Base-by-base conservation (phyloP, 2,113 vertebrate species). In the Alaudala cheleensis region DNA sequence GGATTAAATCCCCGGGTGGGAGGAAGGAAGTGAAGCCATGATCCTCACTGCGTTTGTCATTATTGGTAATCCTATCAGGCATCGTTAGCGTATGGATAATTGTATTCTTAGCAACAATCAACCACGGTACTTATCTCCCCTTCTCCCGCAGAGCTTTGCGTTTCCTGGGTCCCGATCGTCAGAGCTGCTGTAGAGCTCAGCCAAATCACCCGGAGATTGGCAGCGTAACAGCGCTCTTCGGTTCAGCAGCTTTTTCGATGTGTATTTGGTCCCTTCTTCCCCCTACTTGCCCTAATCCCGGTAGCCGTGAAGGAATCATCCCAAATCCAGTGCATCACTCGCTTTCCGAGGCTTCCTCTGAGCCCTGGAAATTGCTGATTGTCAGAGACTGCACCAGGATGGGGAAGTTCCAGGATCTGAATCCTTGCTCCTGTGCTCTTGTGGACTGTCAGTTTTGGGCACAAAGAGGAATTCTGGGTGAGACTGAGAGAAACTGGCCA, bases 1-100 rank as follows among this genome's bases (percentile, higher is more conserved):
- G 71, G 81, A 94, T 95, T 80, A 92, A 92, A 83, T 33, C 47
- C 67, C 40, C 2, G 4, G 76, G 69, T 11, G 42, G 76, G 66
- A 85, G 88, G 88, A 88, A 96, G 94, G 90, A 95, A 93, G 61
- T 11, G 72, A 82, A 88, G 94, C 93, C 77, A 10, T 49, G 84
- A 93, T 96, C 93, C 81, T 82, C 78, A 4, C 66, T 14, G 72
- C 2, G 3, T 89, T 94, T 90, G 76, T 93, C 94, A 88, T 91
- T 83, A 72, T 51, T 29, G 60, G 47, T 97, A 97, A 97, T 97
- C 96, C 93, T 92, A 94, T 96, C 96, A 96, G 94, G 85, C 76
- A 81, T 94, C 47, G 4, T 87, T 87, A 86, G 90, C 42, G 2
- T 83, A 23, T 39, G 86, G 91, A 40, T 80, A 90, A 79, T 54